Conservation (phyloP, 1,140 invertebrate genomes). For the Psix sp. region DNA sequence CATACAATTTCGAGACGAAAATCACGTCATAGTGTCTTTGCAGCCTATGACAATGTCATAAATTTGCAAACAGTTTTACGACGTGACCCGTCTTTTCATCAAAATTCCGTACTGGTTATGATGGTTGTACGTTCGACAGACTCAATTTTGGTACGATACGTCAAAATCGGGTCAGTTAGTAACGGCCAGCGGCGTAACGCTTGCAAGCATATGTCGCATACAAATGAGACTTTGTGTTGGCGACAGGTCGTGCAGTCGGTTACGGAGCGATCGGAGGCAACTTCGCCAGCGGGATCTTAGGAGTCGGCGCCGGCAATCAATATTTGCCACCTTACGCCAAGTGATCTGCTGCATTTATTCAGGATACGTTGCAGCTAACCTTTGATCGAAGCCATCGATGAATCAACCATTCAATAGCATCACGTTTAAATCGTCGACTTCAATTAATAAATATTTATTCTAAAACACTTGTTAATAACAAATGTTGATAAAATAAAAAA, state of each 20-base stretch:
- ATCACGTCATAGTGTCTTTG: constrained; percentile 17
- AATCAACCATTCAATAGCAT: constrained; percentile 8
- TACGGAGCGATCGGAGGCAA: constrained; percentile 51
- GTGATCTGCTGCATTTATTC: constrained; percentile 60
- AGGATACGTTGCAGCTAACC: constrained; percentile 17
- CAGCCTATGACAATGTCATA: constrained; percentile 16
- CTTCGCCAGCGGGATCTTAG: constrained; percentile 57
- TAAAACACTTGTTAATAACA: no score
- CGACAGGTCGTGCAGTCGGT: constrained; percentile 62
- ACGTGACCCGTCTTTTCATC: constrained; percentile 15
- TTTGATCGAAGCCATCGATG: constrained; percentile 16
- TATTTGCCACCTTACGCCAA: constrained; percentile 72
- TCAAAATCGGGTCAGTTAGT: constrained; percentile 41
- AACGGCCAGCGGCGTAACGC: constrained; percentile 20
- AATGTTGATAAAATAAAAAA: no score
- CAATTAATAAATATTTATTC: no score
- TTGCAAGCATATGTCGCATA: constrained; percentile 59
- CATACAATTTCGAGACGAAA: no score
- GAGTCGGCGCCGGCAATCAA: constrained; percentile 67
- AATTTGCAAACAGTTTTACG: constrained; percentile 31
- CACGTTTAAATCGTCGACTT: neutral
- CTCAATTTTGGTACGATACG: constrained; percentile 32
- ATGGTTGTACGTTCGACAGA: constrained; percentile 13
- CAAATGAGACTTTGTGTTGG: constrained; percentile 66
- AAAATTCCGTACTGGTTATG: constrained; percentile 16